Conservation (phyloP, 2,797 vertebrate species). For the Spea hammondii region DNA sequence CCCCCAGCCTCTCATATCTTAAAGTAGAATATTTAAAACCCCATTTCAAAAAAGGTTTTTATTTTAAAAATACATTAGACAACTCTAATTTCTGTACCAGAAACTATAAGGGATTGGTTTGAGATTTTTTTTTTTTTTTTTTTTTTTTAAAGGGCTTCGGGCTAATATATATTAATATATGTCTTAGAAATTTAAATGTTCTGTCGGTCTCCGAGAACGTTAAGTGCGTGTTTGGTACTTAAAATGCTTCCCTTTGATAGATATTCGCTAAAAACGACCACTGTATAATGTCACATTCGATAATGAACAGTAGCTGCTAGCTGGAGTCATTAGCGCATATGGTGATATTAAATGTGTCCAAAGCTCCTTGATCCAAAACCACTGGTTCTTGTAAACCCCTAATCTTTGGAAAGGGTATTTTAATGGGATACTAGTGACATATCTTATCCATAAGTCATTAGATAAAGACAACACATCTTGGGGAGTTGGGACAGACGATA, state of each 20-base stretch:
- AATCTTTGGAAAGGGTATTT: neutral
- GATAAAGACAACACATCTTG: no score
- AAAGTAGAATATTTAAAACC: neutral
- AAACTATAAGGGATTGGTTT: neutral
- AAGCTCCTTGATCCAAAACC: no score
- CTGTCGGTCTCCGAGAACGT: neutral
- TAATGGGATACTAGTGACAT: neutral
- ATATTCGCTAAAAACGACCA: neutral
- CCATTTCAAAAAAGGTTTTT: neutral
- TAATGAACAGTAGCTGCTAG: neutral
- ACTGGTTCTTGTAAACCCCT: neutral
- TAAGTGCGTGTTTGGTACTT: neutral
- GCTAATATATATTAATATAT: neutral
- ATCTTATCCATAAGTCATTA: no score
- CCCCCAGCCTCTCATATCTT: neutral
- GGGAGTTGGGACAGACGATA: neutral
- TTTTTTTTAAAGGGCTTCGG: neutral
- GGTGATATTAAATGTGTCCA: neutral
- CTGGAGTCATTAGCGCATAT: neutral
- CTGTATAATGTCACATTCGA: neutral
- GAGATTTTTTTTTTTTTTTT: neutral
- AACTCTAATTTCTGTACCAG: slow-evolving; percentile 1
- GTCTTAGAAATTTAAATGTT: neutral
- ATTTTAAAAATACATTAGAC: slow-evolving; percentile 9
- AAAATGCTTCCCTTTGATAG: no score